Percentiles rank a stretch among this genome's conserved stretches.
Evolutionary conservation across 2,797 vertebrate species (phyloP).

Genomic region (Sardinella longiceps): DNA sequence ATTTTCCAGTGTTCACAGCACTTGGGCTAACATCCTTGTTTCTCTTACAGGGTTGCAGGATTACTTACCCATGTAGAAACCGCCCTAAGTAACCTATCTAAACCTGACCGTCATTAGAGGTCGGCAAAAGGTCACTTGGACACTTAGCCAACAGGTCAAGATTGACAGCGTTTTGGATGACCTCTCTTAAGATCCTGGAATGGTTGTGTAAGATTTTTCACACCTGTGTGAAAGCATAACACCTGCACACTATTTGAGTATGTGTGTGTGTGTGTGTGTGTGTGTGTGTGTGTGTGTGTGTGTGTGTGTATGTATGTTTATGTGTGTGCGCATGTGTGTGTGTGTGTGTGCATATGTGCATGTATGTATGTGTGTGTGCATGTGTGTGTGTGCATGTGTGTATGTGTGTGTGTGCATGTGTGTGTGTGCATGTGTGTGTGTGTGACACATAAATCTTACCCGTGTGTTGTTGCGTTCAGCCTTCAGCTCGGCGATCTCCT

Average conservation of each 20-base stretch:
- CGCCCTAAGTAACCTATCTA: neutral
- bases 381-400: slow-evolving; percentile 83
- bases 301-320: no score
- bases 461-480: slow-evolving; percentile 95
- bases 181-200: neutral
- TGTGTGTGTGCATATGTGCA: neutral
- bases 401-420: neutral
- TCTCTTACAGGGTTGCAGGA: neutral
- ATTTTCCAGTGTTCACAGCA: neutral
- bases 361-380: slow-evolving; percentile 66
- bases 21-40: neutral
- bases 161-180: neutral
- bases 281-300: neutral
- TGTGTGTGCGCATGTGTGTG: slow-evolving; percentile 82
- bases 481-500: slow-evolving; percentile 94
- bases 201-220: neutral
- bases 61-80: neutral
- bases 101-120: neutral
- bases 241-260: neutral
- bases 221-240: neutral
- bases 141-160: neutral
- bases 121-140: neutral
- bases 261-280: no score
- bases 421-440: slow-evolving; percentile 64
- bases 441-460: slow-evolving; percentile 66